phyloP scores from a whole-genome alignment of 1,140 invertebrate genomes.

The Drosophila repletoides region DNA sequence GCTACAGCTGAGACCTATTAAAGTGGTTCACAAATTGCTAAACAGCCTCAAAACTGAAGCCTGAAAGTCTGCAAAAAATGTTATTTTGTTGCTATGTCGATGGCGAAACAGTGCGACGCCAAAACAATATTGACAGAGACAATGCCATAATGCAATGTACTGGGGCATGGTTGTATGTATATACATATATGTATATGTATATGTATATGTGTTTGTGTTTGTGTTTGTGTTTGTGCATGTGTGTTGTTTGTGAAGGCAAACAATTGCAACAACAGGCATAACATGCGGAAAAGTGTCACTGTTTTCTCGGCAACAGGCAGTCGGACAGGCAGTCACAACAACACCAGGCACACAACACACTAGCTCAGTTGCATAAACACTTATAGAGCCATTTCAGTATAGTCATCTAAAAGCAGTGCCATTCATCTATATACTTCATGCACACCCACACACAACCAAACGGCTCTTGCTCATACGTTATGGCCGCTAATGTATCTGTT shows the following conservation, averaged over 20 bases:
- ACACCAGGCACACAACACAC: slow-evolving; percentile 9
- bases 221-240: slow-evolving; percentile 6
- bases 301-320: slow-evolving; percentile 59
- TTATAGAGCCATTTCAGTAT: slow-evolving; percentile 73
- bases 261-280: slow-evolving; percentile 76
- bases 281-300: slow-evolving; percentile 78
- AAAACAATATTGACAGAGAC: slow-evolving; percentile 74
- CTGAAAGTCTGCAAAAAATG: slow-evolving; percentile 73
- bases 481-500: slow-evolving; percentile 78
- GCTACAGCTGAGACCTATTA: slow-evolving; percentile 41
- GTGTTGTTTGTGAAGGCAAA: slow-evolving; percentile 49
- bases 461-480: slow-evolving; percentile 39
- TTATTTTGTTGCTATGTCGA: slow-evolving; percentile 50
- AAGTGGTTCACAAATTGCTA: slow-evolving; percentile 60
- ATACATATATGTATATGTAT: slow-evolving; percentile 14
- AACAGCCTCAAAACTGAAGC: slow-evolving; percentile 26
- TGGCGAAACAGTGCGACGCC: slow-evolving; percentile 49
- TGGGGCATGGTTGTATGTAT: slow-evolving; percentile 31
- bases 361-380: slow-evolving; percentile 68
- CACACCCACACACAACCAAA: slow-evolving; percentile 25
- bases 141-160: slow-evolving; percentile 74
- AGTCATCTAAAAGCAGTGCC: slow-evolving; percentile 72
- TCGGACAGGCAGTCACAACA: slow-evolving; percentile 1
- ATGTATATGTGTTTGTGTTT: slow-evolving; percentile 20
- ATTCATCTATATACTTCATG: slow-evolving; percentile 43